phyloP scores from a whole-genome alignment of 2,113 vertebrate species.

The Hypanus sabinus region DNA sequence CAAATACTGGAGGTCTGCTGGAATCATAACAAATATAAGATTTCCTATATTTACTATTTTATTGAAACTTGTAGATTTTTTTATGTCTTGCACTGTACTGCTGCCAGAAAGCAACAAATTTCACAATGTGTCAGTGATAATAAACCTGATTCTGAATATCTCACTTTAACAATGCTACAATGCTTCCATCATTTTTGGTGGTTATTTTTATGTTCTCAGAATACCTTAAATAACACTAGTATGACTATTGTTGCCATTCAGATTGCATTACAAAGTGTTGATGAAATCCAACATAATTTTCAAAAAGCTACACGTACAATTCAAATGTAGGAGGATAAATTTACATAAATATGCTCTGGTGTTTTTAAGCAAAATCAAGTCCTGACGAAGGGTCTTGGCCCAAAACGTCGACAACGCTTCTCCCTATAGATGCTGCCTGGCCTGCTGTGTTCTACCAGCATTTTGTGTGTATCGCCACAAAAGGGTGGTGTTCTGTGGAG shows the following conservation, averaged over 20 bases:
- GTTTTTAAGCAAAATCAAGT: background rate
- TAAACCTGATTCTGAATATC: no score
- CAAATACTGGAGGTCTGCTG: background rate
- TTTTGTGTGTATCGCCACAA: no score
- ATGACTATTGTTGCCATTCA: background rate
- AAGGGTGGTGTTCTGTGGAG: background rate
- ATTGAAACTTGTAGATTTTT: no score
- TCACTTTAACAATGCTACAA: background rate
- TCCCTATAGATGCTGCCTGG: no score
- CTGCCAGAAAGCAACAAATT: no score
- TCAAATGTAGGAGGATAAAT: background rate
- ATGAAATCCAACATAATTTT: background rate
- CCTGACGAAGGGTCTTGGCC: no score
- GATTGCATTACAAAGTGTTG: background rate
- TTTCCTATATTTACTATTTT: no score
- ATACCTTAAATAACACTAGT: background rate
- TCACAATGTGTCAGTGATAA: no score
- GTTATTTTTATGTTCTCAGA: background rate
- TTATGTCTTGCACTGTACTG: no score
- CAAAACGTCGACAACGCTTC: no score
- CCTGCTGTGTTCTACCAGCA: no score
- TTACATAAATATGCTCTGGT: background rate
- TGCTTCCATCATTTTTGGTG: background rate
- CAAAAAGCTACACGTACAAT: background rate
- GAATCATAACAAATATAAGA: background rate